Evolutionary conservation across 2,113 vertebrate species (phyloP), one percentile per base, ranked within the genome.

Genomic region (Chionis minor): DNA sequence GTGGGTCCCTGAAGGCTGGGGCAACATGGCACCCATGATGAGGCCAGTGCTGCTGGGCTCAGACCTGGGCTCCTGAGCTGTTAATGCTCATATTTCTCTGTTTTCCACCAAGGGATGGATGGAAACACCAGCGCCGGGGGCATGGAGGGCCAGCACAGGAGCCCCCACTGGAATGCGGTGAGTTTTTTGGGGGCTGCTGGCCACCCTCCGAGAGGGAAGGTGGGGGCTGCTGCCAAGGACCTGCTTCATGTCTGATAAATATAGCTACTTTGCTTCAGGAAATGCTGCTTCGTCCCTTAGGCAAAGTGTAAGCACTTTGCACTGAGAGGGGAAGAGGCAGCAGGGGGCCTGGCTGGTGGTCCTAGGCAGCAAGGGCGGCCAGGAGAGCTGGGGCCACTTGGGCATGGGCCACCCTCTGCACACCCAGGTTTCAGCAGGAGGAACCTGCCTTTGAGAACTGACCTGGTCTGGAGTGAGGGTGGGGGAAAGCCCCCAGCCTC

Each of bases 91-190:
- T 1, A 0, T 45, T 71, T 88, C 66, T 88, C 83, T 69, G 7
- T 98, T 96, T 97, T 93, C 95, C 97, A 77, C 56, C 28, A 92
- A 98, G 97, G 73, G 84, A 99, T 98, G 98, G 99, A 98, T 70
- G 90, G 94, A 71, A 98, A 97, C 65, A 89, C 97, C 95, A 97
- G 96, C 92, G 71, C 96, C 49, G 90, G 85, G 88, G 98, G 92
- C 96, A 96, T 86, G 81, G 98, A 98, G 23, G 95, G 96, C 61
- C 97, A 95, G 80, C 83, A 90, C 88, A 96, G 94, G 86, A 97
- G 73, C 49, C 81, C 97, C 71, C 95, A 70, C 47, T 33, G 52
- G 91, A 96, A 90, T 83, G 90, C 38, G 97, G 99, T 99, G 98
- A 99, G 99, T 98, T 28, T 67, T 79, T 65, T 14, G 42, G 49